Evolutionary conservation across 2,113 vertebrate species (phyloP), one percentile per base, ranked within the genome.

Genomic region (Mirza zaza): DNA sequence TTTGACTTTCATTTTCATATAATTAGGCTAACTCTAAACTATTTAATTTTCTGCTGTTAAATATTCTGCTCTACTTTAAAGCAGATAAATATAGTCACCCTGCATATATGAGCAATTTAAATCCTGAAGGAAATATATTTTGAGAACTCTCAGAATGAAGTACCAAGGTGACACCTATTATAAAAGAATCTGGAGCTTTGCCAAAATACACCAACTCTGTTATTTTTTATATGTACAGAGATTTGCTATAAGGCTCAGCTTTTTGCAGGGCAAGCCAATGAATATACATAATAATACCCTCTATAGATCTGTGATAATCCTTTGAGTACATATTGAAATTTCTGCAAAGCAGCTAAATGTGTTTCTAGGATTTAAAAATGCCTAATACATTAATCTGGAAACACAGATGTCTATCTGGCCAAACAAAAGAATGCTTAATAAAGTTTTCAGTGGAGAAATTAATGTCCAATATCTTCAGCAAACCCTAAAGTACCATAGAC

Each of bases 301-400:
- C 34, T 92, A n/a, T 42, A 97, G 75, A 97, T 93, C 84, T 92
- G 81, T 96, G 93, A 81, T 98, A 98, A 98, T 97, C 83, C 63
- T 98, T 68, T 63, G 81, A 75, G 86, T 15, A 10, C 65, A 88
- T 91, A 96, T 85, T 97, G 94, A 96, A 80, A 89, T 90, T 94
- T 94, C 68, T 93, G 84, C 86, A 8, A 75, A 96, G 92, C 12
- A 87, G 17, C 25, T 97, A 76, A 97, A 68, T 79, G 4, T 94
- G 50, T 97, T 96, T 92, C 45, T 23, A 93, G 52, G 61, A 90
- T 95, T 98, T 97, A 87, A 45, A 91, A 93, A 85, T 68, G n/a
- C 55, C 3, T 94, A 42, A 96, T 77, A 88, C 59, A 95, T 36
- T 97, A 77, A 96, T 92, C 45, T 94, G 36, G 50, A 91, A 81